phyloP scores from a whole-genome alignment of 2,888 invertebrate genomes.

The Drosophila prostipennis region DNA sequence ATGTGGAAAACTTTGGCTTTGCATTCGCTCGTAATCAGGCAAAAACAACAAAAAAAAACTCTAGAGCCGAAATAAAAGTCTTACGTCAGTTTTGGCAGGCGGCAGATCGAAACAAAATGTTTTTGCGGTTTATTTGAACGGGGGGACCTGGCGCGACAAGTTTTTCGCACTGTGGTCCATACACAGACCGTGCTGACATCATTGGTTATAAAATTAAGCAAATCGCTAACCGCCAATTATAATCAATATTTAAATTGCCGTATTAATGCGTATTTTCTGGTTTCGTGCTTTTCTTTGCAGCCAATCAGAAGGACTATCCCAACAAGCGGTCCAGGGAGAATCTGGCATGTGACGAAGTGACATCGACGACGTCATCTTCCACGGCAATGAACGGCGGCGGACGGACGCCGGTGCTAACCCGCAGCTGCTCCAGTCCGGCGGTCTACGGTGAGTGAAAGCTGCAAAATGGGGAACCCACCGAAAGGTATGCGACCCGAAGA shows the following conservation, averaged over 20 bases:
- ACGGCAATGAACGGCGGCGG: conserved; percentile 81
- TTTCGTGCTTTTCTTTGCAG: conserved; percentile 83
- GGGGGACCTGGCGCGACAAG: conserved; percentile 69
- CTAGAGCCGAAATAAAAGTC: conserved; percentile 71
- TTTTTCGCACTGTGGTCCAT: conserved; percentile 50
- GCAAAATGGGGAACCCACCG: conserved; percentile 6
- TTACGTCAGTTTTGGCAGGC: conserved; percentile 75
- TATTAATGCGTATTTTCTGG: conserved; percentile 16
- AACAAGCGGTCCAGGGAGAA: conserved; percentile 87
- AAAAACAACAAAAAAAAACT: conserved; percentile 16
- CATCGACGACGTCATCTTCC: conserved; percentile 84
- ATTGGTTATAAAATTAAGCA: conserved; percentile 50
- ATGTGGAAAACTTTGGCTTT: conserved; percentile 37
- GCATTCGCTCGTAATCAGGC: conserved; percentile 60
- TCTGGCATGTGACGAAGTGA: conserved; percentile 88
- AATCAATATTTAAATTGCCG: conserved; percentile 27
- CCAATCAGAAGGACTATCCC: conserved; percentile 89
- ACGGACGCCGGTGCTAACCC: conserved; percentile 83
- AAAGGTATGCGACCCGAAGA: conserved; percentile 18
- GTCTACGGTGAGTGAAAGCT: conserved; percentile 82
- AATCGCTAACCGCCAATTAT: conserved; percentile 28
- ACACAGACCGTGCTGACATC: conserved; percentile 58
- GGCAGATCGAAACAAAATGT: conserved; percentile 58
- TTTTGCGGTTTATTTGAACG: conserved; percentile 58
- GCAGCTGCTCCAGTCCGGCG: conserved; percentile 86